Conservation (phyloP, 2,888 invertebrate genomes). For the Pseudoips prasinana region DNA sequence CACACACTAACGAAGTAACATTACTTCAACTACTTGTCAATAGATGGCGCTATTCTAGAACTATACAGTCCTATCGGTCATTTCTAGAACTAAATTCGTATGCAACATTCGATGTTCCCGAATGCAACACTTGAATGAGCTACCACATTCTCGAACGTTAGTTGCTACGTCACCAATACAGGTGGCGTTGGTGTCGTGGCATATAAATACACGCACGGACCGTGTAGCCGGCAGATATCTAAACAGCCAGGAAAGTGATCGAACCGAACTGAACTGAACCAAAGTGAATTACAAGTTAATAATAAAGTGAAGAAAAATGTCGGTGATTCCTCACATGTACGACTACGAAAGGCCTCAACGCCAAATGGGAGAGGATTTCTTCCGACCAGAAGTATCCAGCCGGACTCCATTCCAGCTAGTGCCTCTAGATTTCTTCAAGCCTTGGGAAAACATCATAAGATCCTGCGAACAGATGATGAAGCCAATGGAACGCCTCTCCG, state of each 20-base stretch:
- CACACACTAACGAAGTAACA: neutral
- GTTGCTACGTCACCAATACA: slow-evolving; percentile 17
- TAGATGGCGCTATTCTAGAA: slow-evolving; percentile 43
- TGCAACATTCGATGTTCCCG: slow-evolving; percentile 11
- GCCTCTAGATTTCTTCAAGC: slow-evolving; percentile 40
- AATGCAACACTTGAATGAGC: no score
- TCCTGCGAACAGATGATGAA: slow-evolving; percentile 43
- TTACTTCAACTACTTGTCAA: slow-evolving; percentile 32
- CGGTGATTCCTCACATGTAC: slow-evolving; percentile 53
- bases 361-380: slow-evolving; percentile 59
- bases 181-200: slow-evolving; percentile 36
- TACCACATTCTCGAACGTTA: slow-evolving; percentile 22
- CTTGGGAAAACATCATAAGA: slow-evolving; percentile 39
- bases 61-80: neutral
- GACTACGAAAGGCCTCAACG: slow-evolving; percentile 59
- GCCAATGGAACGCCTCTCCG: slow-evolving; percentile 56
- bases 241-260: no score
- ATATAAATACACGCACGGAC: slow-evolving; percentile 37
- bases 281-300: slow-evolving; percentile 4
- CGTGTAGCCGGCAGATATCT: slow-evolving; percentile 25
- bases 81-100: slow-evolving; percentile 25
- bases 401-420: slow-evolving; percentile 30
- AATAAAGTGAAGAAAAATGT: slow-evolving; percentile 46
- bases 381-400: slow-evolving; percentile 39
- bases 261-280: slow-evolving; percentile 18